Evolutionary conservation across 1,140 invertebrate genomes (phyloP), one percentile per base, ranked within the genome.

Genomic region (Apis cerana): DNA sequence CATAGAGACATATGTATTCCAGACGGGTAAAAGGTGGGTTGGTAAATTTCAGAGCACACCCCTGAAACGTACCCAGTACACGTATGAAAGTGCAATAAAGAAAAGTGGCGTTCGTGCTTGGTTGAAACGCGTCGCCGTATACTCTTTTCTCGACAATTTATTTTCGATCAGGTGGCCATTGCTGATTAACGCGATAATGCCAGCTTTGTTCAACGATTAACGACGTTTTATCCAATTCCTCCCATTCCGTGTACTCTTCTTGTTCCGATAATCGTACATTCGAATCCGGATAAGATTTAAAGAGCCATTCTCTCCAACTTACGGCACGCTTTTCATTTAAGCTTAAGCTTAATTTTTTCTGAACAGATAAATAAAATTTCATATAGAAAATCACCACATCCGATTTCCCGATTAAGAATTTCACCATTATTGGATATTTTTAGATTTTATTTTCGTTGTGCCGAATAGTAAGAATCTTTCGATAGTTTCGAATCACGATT

Each of bases 71-170:
- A 88, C 33, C 77, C 87, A 65, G 77, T 78, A 85, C 88, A 86
- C 88, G 88, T 89, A 89, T 89, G 87, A 89, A 88, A 84, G 76
- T 85, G 84, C 87, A 89, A 89, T 89, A 89, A 89, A 88, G 87
- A 89, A 89, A 89, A 88, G 87, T 88, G 80, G 86, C 87, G 87
- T 85, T 88, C 86, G 87, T 89, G 87, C 86, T 72, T 65, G 62
- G 74, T 11, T 43, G 33, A 78, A 88, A 85, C 74, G 59, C 86
- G 52, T 74, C 67, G n/a, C 23, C 62, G 56, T 52, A 33, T 75
- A 64, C 83, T 72, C 83, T 54, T 64, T 75, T 70, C 75, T n/a
- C 62, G 65, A 78, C 84, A 82, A 89, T 89, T 88, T 89, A 89
- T 89, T 89, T 86, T 86, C 88, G 88, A 89, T 89, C 88, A 89